Evolutionary conservation across 2,888 invertebrate genomes (phyloP).

Genomic region (Euclidia mi): DNA sequence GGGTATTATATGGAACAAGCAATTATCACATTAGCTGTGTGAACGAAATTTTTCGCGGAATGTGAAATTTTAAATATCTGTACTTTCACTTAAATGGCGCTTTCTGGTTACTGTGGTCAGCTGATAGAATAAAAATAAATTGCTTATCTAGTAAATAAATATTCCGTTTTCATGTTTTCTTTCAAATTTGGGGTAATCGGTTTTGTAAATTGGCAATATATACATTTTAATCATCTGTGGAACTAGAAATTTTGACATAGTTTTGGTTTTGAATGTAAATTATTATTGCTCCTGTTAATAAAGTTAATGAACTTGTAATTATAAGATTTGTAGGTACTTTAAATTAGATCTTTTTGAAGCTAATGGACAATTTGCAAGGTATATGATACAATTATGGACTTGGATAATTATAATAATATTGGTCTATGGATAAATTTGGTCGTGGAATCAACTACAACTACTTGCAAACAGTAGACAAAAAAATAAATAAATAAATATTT

Average conservation of each 20-base stretch:
- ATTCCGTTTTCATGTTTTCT: constrained; percentile 59
- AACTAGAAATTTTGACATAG: constrained; percentile 19
- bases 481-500: too few relatives aligned
- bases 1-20: constrained; percentile 67
- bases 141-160: constrained; percentile 55
- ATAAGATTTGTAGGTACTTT: neutral
- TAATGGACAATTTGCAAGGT: neutral
- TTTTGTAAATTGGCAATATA: constrained; percentile 39
- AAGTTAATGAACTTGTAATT: too few relatives aligned
- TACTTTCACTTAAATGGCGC: constrained; percentile 79
- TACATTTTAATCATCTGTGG: neutral
- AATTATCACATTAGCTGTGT: constrained; percentile 80
- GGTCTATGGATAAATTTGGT: too few relatives aligned
- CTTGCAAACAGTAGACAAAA: too few relatives aligned
- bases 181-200: constrained; percentile 42
- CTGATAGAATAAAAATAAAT: constrained; percentile 51
- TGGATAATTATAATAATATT: too few relatives aligned
- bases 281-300: neutral
- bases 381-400: neutral
- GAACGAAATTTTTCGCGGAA: constrained; percentile 74
- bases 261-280: constrained; percentile 7
- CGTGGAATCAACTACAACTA: too few relatives aligned
- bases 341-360: neutral
- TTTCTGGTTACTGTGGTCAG: constrained; percentile 70
- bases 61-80: constrained; percentile 59